Evolutionary conservation across 2,113 vertebrate species (phyloP), one percentile per base, ranked within the genome.

Genomic region (Grus americana): DNA sequence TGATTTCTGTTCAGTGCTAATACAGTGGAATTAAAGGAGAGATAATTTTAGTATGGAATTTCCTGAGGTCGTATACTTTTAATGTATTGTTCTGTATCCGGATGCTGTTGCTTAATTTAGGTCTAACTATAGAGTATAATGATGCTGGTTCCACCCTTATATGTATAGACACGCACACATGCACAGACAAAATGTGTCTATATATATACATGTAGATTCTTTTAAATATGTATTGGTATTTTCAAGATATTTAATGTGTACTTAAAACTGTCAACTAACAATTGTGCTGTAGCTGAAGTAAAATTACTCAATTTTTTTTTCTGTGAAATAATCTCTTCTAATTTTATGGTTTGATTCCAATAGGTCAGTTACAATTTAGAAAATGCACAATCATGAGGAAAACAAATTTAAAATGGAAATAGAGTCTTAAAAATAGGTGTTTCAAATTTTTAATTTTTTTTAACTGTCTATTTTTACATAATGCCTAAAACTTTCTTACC

Each of bases 31-130:
- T 87, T 79, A 74, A 50, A 92, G 50, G 68, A 62, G 47, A 63
- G 80, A 14, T 50, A 92, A 95, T 95, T 95, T 88, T 95, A 88
- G 86, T 74, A 15, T 78, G 72, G 93, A 79, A 93, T 95, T 94
- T 96, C 70, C 86, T 92, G 83, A 68, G 65, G 47, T 74, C 65
- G 8, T 94, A 59, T 50, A 92, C 30, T 47, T 96, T 76, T 90
- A 92, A 89, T 54, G 59, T 91, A 95, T 95, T 97, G 79, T 95
- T 95, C 67, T 86, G 11, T 71, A 59, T 93, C 67, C 10, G 9
- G 83, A 89, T 81, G 38, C 72, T 81, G 68, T 88, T 86, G 55
- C 86, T 95, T 93, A 76, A 50, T 78, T 95, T 84, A 84, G 42
- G 24, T 42, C 21, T 88, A 34, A 44, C 47, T 50, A 15, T 87